Percentiles rank a stretch among this genome's conserved stretches.
These are phyloP conservation scores for Amphiprion clarkii DNA, from an alignment of 2,797 vertebrate genomes.

Conservation along the genomic window DNA sequence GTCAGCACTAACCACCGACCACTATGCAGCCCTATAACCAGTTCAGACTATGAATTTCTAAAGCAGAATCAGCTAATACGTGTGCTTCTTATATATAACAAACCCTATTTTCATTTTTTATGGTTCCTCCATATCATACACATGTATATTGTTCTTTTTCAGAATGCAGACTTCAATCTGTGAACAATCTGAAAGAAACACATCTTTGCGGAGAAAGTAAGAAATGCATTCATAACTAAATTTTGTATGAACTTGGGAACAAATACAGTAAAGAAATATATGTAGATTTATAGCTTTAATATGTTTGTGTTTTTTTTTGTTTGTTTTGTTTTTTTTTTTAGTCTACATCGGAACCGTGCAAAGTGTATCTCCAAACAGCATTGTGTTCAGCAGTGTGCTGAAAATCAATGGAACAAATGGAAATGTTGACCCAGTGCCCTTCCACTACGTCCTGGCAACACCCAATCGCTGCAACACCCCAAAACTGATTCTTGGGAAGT, in stretches of 20 bases:
- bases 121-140: too few relatives aligned
- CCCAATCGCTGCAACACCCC: not conserved
- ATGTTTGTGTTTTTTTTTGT: not conserved
- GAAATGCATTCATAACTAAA: not conserved
- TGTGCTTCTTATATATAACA: too few relatives aligned
- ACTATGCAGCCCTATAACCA: too few relatives aligned
- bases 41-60: too few relatives aligned
- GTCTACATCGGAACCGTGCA: constrained; percentile 59
- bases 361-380: constrained; percentile 24
- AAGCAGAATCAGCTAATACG: too few relatives aligned
- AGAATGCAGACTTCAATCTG: constrained; percentile 37
- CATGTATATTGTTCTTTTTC: constrained; percentile 24
- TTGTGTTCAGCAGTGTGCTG: constrained; percentile 42
- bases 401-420: constrained; percentile 5
- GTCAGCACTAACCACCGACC: too few relatives aligned
- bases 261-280: not conserved
- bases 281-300: not conserved
- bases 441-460: not conserved
- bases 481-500: constrained; percentile 42
- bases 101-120: too few relatives aligned
- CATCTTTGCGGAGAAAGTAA: constrained; percentile 58
- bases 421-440: not conserved
- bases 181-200: constrained; percentile 25
- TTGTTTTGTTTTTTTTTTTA: constrained; percentile 32
- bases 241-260: not conserved